phyloP scores from a whole-genome alignment of 37 sponge, comb jelly and placozoan genomes.

The Haliclona indistincta region DNA sequence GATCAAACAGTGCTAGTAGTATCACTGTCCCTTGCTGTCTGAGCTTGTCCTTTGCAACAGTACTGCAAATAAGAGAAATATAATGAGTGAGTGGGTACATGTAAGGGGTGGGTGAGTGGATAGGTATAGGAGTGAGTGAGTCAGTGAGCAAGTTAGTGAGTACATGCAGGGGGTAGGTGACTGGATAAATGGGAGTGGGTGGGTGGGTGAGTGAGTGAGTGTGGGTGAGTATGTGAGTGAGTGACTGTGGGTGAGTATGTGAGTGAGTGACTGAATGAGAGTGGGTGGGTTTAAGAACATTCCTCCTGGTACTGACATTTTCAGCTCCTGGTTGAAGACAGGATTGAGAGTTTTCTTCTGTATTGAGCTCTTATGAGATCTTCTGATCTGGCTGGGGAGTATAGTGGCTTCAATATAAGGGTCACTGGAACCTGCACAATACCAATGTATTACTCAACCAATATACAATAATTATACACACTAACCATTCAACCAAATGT shows the following conservation, averaged over 20 bases:
- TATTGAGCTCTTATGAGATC: conserved; percentile 23
- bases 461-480: no score
- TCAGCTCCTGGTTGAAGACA: conserved; percentile 38
- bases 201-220: no score
- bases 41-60: conserved; percentile 1
- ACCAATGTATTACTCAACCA: no score
- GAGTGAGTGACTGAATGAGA: no score
- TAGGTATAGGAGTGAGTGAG: conserved; percentile 8
- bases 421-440: conserved; percentile 62
- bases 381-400: conserved; percentile 11
- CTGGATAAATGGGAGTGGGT: no score
- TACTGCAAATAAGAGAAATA: neutral
- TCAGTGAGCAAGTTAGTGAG: no score
- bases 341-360: conserved; percentile 51
- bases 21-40: conserved; percentile 38
- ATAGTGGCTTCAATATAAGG: conserved; percentile 44
- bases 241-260: no score
- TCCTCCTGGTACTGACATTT: conserved; percentile 35
- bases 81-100: no score
- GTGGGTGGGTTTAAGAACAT: neutral
- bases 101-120: no score
- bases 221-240: no score
- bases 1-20: conserved; percentile 44
- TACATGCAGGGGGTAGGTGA: no score
- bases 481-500: no score